Evolutionary conservation across 2,888 invertebrate genomes (phyloP).

Genomic region (Argyra leucocephala): DNA sequence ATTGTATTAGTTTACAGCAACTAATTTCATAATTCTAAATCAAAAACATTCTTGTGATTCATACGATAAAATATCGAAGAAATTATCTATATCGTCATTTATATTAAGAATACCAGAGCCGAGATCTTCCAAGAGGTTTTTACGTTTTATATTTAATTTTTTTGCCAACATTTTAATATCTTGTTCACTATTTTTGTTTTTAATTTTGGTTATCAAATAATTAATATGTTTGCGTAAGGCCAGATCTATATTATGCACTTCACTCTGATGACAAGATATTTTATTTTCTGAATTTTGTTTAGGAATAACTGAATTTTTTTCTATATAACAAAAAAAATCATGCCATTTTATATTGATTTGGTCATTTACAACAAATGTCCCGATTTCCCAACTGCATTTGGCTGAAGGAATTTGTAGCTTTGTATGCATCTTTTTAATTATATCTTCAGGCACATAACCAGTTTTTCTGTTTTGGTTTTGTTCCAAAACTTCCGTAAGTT

Average conservation of each 20-base stretch:
- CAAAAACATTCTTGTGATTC: background rate
- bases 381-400: conserved; percentile 21
- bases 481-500: conserved; percentile 23
- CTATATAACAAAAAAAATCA: conserved; percentile 13
- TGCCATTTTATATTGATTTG: conserved; percentile 15
- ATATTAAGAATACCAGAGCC: background rate
- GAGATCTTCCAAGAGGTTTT: conserved; percentile 26
- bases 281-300: background rate
- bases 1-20: background rate
- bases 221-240: conserved; percentile 30
- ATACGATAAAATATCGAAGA: background rate
- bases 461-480: conserved; percentile 28
- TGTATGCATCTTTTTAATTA: conserved; percentile 31
- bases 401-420: conserved; percentile 30
- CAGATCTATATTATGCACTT: conserved; percentile 29
- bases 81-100: background rate
- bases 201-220: conserved; percentile 15
- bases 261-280: background rate
- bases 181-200: conserved; percentile 17
- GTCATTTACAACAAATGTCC: conserved; percentile 14
- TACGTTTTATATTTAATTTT: conserved; percentile 31
- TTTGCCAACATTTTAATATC: conserved; percentile 20
- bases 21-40: too few relatives aligned
- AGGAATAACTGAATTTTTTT: conserved; percentile 22
- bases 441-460: conserved; percentile 25